phyloP scores from a whole-genome alignment of 2,113 vertebrate species.

The Bos javanicus region DNA sequence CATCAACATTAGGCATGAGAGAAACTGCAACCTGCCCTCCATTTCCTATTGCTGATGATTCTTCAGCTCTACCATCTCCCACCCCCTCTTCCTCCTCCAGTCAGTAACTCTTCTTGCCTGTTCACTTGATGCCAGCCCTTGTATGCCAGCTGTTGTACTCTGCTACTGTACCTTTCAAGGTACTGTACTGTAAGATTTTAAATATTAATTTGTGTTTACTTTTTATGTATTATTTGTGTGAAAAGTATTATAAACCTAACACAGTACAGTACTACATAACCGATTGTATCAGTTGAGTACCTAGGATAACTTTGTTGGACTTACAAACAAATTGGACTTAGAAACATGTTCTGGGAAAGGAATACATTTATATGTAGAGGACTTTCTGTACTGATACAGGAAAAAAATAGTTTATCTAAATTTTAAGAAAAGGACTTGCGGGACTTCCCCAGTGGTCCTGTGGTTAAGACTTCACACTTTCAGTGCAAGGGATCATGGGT shows the following conservation, averaged over 20 bases:
- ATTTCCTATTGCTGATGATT: not conserved
- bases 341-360: not conserved
- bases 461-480: not conserved
- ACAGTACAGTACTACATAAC: not conserved
- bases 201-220: not conserved
- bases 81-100: not conserved
- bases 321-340: not conserved
- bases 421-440: not conserved
- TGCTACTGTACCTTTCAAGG: not conserved
- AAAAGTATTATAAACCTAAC: not conserved
- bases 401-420: not conserved
- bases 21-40: not conserved
- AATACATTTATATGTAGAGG: not conserved
- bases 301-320: not conserved
- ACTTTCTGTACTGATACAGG: not conserved
- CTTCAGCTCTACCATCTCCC: not conserved
- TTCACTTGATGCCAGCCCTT: not conserved
- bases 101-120: not conserved
- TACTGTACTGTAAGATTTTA: not conserved
- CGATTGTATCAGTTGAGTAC: not conserved
- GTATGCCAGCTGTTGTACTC: not conserved
- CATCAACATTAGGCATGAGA: not conserved
- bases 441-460: not conserved
- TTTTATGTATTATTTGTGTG: not conserved
- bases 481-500: not conserved